Percentiles rank a stretch among this genome's conserved stretches.
Conservation (phyloP, 2,888 invertebrate genomes). For the Myopa testacea region DNA sequence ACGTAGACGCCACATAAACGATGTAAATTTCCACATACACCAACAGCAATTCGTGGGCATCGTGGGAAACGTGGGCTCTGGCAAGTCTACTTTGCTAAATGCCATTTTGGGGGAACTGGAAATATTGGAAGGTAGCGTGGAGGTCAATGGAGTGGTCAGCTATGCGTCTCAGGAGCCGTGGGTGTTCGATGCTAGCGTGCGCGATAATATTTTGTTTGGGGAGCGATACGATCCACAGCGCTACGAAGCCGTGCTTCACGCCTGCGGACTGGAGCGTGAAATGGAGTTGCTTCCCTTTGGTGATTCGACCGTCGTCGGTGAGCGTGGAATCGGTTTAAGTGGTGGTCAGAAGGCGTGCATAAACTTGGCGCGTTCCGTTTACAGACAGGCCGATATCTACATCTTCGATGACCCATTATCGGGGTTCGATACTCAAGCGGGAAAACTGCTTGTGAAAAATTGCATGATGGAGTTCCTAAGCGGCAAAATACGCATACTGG, state of each 20-base stretch:
- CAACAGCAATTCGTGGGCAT: slow-evolving; percentile 68
- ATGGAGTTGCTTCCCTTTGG: slow-evolving; percentile 73
- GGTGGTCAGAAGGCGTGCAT: slow-evolving; percentile 84
- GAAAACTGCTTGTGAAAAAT: slow-evolving; percentile 78
- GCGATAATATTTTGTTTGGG: slow-evolving; percentile 94
- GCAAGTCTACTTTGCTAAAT: slow-evolving; percentile 79
- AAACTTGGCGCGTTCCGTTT: slow-evolving; percentile 80
- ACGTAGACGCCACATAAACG: slow-evolving; percentile 53
- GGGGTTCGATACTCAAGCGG: slow-evolving; percentile 82
- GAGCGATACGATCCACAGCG: slow-evolving; percentile 73
- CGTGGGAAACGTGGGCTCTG: slow-evolving; percentile 80
- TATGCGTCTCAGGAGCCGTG: slow-evolving; percentile 89
- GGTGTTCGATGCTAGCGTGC: slow-evolving; percentile 81
- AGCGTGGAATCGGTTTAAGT: slow-evolving; percentile 78
- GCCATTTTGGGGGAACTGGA: slow-evolving; percentile 80
- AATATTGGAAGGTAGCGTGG: slow-evolving; percentile 72
- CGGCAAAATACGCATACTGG: slow-evolving; percentile 77
- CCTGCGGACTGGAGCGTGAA: slow-evolving; percentile 75
- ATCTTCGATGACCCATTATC: slow-evolving; percentile 82
- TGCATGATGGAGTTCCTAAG: slow-evolving; percentile 74
- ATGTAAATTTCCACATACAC: slow-evolving; percentile 69
- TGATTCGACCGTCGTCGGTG: slow-evolving; percentile 72
- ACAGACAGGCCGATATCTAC: slow-evolving; percentile 80
- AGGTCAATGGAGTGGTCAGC: slow-evolving; percentile 75
- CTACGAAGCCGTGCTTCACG: slow-evolving; percentile 70